Base-by-base conservation (phyloP, 2,888 invertebrate genomes). In the Electrophaes corylata region DNA sequence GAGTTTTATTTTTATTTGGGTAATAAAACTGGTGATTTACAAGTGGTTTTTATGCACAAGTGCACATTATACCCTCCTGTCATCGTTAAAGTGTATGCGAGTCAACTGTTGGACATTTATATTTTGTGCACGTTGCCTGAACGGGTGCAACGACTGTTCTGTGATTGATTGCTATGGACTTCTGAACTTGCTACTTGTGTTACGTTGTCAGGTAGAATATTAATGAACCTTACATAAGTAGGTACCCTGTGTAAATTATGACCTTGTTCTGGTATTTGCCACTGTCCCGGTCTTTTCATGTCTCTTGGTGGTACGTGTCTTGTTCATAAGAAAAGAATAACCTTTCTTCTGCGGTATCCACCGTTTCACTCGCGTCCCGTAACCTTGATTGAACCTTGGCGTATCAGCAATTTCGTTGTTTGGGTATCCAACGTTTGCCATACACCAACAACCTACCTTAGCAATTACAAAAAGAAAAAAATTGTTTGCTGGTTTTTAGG, bases 51-150 rank as follows among this genome's bases (percentile, higher is more conserved):
- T 19, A 69, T 72, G 69, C 66, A 70, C 69, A 73, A 71, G 67
- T 76, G 75, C 70, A 72, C 66, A 69, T 68, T 62, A 65, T 69
- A 71, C 70, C 76, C 73, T 70, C 64, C 53, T 69, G 71, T 63
- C 71, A 55, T 58, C 56, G 61, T 62, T 60, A 52, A 58, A 66
- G 58, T 65, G 56, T 54, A 60, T 12, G 18, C n/a, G 18, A 23
- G 11, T 29, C 57, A 66, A 56, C 51, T 60, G 51, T 33, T 29
- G 37, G 26, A 46, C 26, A 11, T 71, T 67, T 67, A 65, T 72
- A 75, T 75, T 73, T 72, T 52, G 65, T 65, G 56, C 76, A 75
- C 74, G 73, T 58, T 54, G 19, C 41, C 4, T 35, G 61, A 44
- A 51, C 35, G 65, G 62, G 73, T 69, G 72, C 69, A 70, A 69